Evolutionary conservation across 2,888 invertebrate species (phyloP), one percentile per base, ranked within the genome.

Genomic region (Microchrysa polita): DNA sequence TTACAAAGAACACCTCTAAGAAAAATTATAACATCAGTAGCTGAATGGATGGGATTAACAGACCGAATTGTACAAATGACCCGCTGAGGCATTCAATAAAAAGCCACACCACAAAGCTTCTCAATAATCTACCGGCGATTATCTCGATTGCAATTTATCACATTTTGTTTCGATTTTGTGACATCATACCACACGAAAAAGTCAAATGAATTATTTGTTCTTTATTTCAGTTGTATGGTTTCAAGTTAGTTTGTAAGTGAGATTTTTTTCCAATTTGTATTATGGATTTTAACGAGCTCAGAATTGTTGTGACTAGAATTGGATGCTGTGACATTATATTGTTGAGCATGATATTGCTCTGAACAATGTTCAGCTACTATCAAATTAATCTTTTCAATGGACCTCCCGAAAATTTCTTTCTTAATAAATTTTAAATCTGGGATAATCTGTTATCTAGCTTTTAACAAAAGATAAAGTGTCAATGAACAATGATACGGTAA

Each of bases 21-120:
- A 27, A 69, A 42, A 69, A 57, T 69, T 52, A 67, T 23, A 23
- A 69, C 53, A 69, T 55, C 34, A 18, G 69, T 69, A 69, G 69
- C 69, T 22, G 18, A 20, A 34, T 40, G 42, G 18, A 34, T 9
- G 57, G 55, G 65, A 65, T 65, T 65, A 65, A 65, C 40, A 65
- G 65, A 1, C n/a, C 18, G 48, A 65, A 65, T 34, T 20, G 48
- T 22, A 65, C 48, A 65, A 65, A 65, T 48, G 65, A 48, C 34
- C 18, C 48, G 10, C 65, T 22, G 65, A 48, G 65, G 65, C 48
- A 65, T 20, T 44, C 44, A 65, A 10, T 61, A 61, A 48, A 65
- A 40, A 16, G 16, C 61, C 18, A 34, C 27, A 34, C 61, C 18
- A 34, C 27, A 34, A 34, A 34, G 27, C 27, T 34, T 34, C 27